These are phyloP conservation scores for Lepus timidus DNA, from an alignment of 2,113 vertebrate species.

Conservation along the genomic window DNA sequence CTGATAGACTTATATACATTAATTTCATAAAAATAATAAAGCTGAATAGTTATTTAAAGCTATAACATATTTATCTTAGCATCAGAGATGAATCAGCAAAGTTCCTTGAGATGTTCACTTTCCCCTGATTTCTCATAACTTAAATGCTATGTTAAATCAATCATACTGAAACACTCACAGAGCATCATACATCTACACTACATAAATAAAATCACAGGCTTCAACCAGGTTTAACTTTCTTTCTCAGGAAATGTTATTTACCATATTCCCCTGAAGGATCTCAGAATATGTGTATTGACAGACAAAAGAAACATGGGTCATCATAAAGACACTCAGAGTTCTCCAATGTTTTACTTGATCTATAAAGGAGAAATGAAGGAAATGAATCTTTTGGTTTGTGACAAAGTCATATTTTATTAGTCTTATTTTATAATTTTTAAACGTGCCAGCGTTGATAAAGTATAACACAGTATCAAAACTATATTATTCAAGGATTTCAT, in stretches of 20 bases:
- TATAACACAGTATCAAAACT: neutral
- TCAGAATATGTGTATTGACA: neutral
- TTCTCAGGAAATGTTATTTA: neutral
- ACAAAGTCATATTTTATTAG: neutral
- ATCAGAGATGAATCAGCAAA: neutral
- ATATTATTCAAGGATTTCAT: neutral
- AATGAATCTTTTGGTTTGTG: neutral
- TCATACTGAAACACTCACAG: too few species aligned
- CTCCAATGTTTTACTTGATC: neutral
- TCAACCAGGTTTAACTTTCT: neutral
- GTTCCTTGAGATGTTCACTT: too few species aligned
- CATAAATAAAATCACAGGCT: neutral
- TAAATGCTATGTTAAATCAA: too few species aligned
- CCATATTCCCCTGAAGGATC: neutral
- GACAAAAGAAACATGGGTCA: neutral
- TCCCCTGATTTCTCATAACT: too few species aligned
- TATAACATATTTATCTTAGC: neutral
- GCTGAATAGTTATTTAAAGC: neutral
- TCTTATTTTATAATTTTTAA: conserved; percentile 45
- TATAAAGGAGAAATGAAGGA: neutral
- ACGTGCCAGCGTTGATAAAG: neutral
- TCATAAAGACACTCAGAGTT: neutral
- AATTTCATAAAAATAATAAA: neutral
- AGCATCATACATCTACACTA: neutral
- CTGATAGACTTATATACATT: neutral